These are phyloP conservation scores for Solen grandis DNA, from an alignment of 1,140 invertebrate genomes.

Conservation along the genomic window DNA sequence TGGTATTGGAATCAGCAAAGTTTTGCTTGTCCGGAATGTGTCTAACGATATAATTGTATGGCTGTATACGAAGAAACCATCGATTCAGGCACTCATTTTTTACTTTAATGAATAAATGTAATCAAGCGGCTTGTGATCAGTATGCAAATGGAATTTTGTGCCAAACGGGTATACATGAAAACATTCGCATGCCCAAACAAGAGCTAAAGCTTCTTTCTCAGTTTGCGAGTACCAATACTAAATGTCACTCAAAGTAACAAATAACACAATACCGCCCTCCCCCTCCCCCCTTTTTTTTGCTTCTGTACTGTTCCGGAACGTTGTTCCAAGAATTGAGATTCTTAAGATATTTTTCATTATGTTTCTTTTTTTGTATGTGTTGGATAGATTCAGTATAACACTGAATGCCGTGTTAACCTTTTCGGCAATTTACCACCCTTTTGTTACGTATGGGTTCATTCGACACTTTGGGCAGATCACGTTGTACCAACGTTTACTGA, in stretches of 20 bases:
- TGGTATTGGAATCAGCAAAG: constrained; percentile 40
- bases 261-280: background rate
- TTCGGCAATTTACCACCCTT: no score
- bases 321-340: no score
- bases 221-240: constrained; percentile 73
- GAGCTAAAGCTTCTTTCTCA: constrained; percentile 78
- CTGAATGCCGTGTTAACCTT: no score
- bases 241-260: constrained; percentile 17
- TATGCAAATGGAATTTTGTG: constrained; percentile 61
- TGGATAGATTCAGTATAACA: no score
- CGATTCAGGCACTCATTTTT: constrained; percentile 51
- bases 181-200: constrained; percentile 78
- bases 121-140: constrained; percentile 69
- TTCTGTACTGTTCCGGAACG: no score
- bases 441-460: no score
- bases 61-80: constrained; percentile 52
- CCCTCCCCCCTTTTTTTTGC: no score
- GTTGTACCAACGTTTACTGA: no score
- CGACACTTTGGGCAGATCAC: no score
- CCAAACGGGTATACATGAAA: constrained; percentile 80
- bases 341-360: no score
- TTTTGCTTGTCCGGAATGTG: constrained; percentile 1
- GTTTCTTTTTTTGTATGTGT: no score
- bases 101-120: constrained; percentile 34
- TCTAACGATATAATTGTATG: constrained; percentile 23